Conservation (phyloP, 2,888 invertebrate genomes). For the Platerodrilus igneus region DNA sequence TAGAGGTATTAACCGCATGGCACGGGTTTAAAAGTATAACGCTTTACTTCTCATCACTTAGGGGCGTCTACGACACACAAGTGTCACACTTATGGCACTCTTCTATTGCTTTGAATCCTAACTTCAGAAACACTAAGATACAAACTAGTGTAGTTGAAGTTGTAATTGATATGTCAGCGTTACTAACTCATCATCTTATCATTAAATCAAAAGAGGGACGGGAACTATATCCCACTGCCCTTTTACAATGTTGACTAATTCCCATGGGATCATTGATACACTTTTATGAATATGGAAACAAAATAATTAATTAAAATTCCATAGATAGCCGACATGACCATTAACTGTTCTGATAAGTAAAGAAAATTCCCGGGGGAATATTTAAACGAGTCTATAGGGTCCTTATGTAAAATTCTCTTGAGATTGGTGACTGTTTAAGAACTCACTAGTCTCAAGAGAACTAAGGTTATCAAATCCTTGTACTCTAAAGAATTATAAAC, state of each 20-base stretch:
- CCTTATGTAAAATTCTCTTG: constrained; percentile 38
- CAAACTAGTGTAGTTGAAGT: too few species aligned
- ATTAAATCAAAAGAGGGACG: constrained; percentile 31
- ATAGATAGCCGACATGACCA: constrained; percentile 31
- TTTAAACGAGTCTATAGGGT: constrained; percentile 46
- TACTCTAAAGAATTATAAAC: constrained; percentile 42
- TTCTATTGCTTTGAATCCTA: too few species aligned
- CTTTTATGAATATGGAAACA: constrained; percentile 44
- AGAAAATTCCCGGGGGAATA: constrained; percentile 45
- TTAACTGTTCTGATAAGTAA: constrained; percentile 39
- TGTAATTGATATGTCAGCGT: too few species aligned
- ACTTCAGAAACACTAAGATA: too few species aligned
- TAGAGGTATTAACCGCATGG: too few species aligned
- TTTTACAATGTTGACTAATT: constrained; percentile 28
- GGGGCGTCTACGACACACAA: too few species aligned
- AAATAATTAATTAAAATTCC: constrained; percentile 40
- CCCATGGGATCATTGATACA: constrained; percentile 41
- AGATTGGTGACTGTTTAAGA: constrained; percentile 37
- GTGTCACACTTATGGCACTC: too few species aligned
- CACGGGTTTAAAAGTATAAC: too few species aligned
- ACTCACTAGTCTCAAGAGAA: constrained; percentile 37
- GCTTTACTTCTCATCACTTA: too few species aligned
- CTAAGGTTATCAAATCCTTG: constrained; percentile 32
- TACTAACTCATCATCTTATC: constrained; percentile 32
- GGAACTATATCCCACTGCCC: constrained; percentile 27